Base-by-base conservation (phyloP, 2,797 vertebrate species). In the Mus spretus region DNA sequence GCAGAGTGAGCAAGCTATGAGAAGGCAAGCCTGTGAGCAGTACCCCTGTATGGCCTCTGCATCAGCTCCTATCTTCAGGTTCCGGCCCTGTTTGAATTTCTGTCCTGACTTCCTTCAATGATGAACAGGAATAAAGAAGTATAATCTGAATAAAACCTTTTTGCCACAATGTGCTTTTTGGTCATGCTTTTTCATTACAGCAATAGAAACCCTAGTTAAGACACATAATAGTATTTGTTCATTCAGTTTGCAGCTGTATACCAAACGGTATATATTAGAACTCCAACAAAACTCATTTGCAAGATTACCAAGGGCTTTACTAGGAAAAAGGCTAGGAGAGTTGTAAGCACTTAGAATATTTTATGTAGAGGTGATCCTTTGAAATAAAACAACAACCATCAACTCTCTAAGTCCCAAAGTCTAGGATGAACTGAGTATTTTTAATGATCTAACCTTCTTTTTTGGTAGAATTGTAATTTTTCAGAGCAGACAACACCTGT, bases 401-500 rank as follows among this genome's bases (percentile, higher is more conserved):
- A 53, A 63, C 63, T 93, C 65, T 85, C 8, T 26, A 87, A 72
- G 13, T 50, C 15, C 28, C 7, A 84, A 92, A 74, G 59, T 15
- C 59, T 89, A 47, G 24, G 15, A 93, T 26, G 26, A 53, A 53
- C 6, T 92, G n/a, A 78, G 24, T 79, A 53, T 67, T 87, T 37
- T n/a, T 70, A 93, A 95, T 87, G 22, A 89, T 89, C 31, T 4
- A 2, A 77, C n/a, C 67, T 89, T 55, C 65, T 4, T 74, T 50
- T 55, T 84, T 50, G 55, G 40, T 87, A 22, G 31, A 84, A 67
- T 19, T 92, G 55, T 85, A 91, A 87, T 90, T 97, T 96, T 92
- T 72, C 89, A 93, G 88, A 84, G 89, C 37, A 95, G 95, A 93
- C 14, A 90, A 77, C 55, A 84, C 65, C 59, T 93, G 94, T 96